These are phyloP conservation scores for Chelonus insularis DNA, from an alignment of 1,140 invertebrate genomes.

Conservation along the genomic window DNA sequence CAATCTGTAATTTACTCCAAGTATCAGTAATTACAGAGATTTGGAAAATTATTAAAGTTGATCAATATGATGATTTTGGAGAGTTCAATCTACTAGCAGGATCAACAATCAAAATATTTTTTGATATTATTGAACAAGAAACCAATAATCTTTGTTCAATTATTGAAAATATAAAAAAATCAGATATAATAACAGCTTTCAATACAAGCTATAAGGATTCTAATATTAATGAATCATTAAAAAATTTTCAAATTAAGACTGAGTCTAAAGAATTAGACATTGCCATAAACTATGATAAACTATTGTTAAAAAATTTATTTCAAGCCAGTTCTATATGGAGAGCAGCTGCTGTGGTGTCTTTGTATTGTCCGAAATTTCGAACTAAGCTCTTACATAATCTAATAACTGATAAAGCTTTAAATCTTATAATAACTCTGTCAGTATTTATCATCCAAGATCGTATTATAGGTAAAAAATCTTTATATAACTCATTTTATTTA, in stretches of 20 bases:
- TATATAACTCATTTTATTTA: too few species aligned
- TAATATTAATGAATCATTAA: neutral
- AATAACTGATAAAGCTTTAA: constrained; percentile 35
- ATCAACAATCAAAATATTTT: constrained; percentile 59
- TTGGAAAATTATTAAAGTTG: constrained; percentile 47
- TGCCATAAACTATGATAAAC: constrained; percentile 2
- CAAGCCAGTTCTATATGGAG: constrained; percentile 61
- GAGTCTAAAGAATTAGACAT: neutral
- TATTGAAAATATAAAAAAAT: constrained; percentile 30
- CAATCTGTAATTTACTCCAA: constrained; percentile 66
- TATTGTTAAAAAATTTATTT: constrained; percentile 41
- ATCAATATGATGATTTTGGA: constrained; percentile 40
- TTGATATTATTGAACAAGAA: constrained; percentile 59
- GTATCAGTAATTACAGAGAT: constrained; percentile 66
- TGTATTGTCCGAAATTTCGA: constrained; percentile 65
- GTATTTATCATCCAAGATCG: constrained; percentile 45
- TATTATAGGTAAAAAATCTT: too few species aligned
- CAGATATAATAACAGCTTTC: neutral
- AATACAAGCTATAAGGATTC: neutral
- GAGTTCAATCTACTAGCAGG: too few species aligned
- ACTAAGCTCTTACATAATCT: constrained; percentile 50
- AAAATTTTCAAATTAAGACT: constrained; percentile 8
- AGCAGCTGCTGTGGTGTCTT: constrained; percentile 61
- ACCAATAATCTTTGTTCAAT: constrained; percentile 49
- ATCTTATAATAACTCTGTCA: constrained; percentile 44